Base-by-base conservation (phyloP, 1,140 invertebrate species). In the Odontomachus brunneus region DNA sequence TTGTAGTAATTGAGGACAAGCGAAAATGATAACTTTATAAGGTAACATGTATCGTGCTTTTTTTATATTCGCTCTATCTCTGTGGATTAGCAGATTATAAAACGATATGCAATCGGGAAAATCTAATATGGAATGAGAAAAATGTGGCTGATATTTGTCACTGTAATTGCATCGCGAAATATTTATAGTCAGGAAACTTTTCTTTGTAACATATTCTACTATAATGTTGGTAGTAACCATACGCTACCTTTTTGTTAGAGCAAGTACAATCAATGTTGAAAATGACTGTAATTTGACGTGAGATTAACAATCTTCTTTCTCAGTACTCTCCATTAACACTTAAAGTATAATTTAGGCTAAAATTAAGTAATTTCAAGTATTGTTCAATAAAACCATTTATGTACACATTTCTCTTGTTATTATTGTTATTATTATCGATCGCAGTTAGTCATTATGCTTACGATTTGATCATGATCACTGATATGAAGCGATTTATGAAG, bases 21-120 rank as follows among this genome's bases (percentile, higher is more conserved):
- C 33, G 17, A 67, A 22, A 22, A 78, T 57, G 75, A 69, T 29
- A 59, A n/a, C n/a, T n/a, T n/a, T n/a, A n/a, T n/a, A n/a, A n/a
- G n/a, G n/a, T n/a, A n/a, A n/a, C n/a, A n/a, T n/a, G n/a, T n/a
- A n/a, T n/a, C n/a, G n/a, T n/a, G n/a, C n/a, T n/a, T n/a, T n/a
- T n/a, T n/a, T n/a, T n/a, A n/a, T n/a, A n/a, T n/a, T n/a, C n/a
- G n/a, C n/a, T n/a, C n/a, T n/a, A n/a, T n/a, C n/a, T n/a, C n/a
- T n/a, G n/a, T n/a, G n/a, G 24, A 67, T 78, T 76, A 51, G 65
- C 48, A 15, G 44, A 15, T n/a, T 24, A 29, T n/a, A 60, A 12
- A 15, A 55, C n/a, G 14, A 65, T 44, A 55, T 33, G 24, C 15
- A 38, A 55, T 29, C 22, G 55, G 15, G 38, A 29, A 19, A 2